Evolutionary conservation across 2,888 invertebrate genomes (phyloP).

Genomic region (Stenodera caucasica): DNA sequence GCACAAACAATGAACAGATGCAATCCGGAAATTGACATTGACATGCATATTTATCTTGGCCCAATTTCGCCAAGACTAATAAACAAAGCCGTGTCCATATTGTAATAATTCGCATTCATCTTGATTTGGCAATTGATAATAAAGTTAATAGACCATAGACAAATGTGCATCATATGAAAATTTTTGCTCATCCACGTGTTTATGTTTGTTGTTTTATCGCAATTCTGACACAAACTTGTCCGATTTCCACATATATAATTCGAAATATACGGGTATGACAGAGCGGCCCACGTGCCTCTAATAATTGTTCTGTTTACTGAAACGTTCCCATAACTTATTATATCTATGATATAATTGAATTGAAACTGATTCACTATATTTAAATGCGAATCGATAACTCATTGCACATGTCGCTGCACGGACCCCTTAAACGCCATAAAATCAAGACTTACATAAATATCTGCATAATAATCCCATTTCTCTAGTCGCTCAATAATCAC

Average conservation of each 20-base stretch:
- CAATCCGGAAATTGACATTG: conserved; percentile 1
- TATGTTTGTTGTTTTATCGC: neutral
- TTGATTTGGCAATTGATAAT: neutral
- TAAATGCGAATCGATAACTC: too few relatives aligned
- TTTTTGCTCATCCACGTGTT: neutral
- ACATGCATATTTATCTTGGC: neutral
- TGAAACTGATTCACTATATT: too few relatives aligned
- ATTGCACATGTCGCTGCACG: too few relatives aligned
- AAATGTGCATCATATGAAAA: neutral
- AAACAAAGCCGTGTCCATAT: neutral
- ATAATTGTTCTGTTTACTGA: conserved; percentile 6
- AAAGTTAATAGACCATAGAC: neutral
- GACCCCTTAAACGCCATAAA: too few relatives aligned
- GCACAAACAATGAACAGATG: neutral
- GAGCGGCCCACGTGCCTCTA: neutral
- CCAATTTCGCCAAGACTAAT: neutral
- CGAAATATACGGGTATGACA: neutral
- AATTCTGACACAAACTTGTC: neutral
- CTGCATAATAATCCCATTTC: too few relatives aligned
- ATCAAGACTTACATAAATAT: too few relatives aligned
- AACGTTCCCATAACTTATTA: neutral
- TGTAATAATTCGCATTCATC: neutral
- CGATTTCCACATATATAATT: neutral
- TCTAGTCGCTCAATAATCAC: too few relatives aligned
- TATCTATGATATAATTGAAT: too few relatives aligned